A percentile compares a stretch with the other conserved stretches of the same genome.
phyloP scores from a whole-genome alignment of 1,140 invertebrate species.

The Coptotermes formosanus region DNA sequence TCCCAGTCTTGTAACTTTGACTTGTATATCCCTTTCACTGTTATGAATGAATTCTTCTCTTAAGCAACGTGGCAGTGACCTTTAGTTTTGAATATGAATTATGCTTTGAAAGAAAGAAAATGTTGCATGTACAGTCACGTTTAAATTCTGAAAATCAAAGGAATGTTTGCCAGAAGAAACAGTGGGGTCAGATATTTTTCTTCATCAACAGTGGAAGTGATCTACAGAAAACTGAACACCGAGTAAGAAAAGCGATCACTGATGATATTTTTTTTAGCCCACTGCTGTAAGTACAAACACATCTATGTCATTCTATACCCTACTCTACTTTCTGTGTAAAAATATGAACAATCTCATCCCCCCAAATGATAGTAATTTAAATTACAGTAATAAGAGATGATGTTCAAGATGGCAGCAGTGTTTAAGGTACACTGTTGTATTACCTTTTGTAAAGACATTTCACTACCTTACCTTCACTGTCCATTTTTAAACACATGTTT shows the following conservation, averaged over 20 bases:
- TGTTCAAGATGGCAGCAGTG: neutral
- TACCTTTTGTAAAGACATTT: neutral
- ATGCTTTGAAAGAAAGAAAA: neutral
- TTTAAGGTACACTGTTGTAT: neutral
- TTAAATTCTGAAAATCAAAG: neutral
- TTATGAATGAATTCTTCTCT: too few species aligned
- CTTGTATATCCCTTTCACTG: too few species aligned
- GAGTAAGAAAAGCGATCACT: neutral
- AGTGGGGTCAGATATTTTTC: neutral
- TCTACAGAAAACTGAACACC: neutral
- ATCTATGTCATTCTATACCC: neutral
- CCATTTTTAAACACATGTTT: neutral
- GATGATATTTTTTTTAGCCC: neutral
- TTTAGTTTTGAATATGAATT: too few species aligned
- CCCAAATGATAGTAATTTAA: neutral
- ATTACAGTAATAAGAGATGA: neutral
- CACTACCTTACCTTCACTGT: neutral
- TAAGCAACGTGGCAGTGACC: too few species aligned
- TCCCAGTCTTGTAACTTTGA: too few species aligned
- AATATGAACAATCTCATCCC: neutral
- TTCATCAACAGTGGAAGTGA: neutral
- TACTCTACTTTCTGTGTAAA: neutral
- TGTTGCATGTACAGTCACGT: neutral
- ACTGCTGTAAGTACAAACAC: neutral
- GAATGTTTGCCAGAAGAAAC: neutral